Evolutionary conservation across 2,888 invertebrate genomes (phyloP).

Genomic region (Petrophora chlorosata): DNA sequence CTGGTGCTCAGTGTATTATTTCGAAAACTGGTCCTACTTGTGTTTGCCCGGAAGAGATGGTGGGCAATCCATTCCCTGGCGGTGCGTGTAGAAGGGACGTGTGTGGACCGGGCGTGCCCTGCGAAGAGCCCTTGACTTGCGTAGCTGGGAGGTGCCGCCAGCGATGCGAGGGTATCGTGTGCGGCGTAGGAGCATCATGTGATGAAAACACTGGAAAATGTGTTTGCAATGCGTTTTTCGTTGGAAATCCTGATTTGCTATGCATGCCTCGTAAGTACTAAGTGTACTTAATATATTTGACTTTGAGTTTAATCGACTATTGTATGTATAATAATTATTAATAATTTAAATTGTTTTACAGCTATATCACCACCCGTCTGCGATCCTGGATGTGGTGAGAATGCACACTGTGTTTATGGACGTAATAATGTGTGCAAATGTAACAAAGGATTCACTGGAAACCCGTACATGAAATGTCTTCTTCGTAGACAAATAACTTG

Average conservation of each 20-base stretch:
- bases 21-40: slow-evolving; percentile 94
- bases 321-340: not conserved
- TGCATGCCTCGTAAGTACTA: slow-evolving; percentile 97
- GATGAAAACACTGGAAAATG: slow-evolving; percentile 92
- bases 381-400: slow-evolving; percentile 90
- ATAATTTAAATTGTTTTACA: slow-evolving; percentile 64
- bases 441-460: slow-evolving; percentile 92
- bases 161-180: slow-evolving; percentile 93
- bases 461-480: slow-evolving; percentile 93
- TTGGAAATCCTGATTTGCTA: slow-evolving; percentile 94
- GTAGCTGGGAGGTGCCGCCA: slow-evolving; percentile 95
- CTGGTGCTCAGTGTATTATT: slow-evolving; percentile 93
- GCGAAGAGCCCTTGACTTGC: slow-evolving; percentile 91
- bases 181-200: slow-evolving; percentile 94
- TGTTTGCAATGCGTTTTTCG: slow-evolving; percentile 93
- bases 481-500: slow-evolving; percentile 88
- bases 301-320: no score
- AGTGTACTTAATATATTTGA: no score
- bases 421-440: slow-evolving; percentile 91
- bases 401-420: slow-evolving; percentile 95
- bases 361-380: slow-evolving; percentile 91
- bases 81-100: slow-evolving; percentile 92
- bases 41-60: slow-evolving; percentile 92
- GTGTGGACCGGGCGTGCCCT: slow-evolving; percentile 90
- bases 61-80: slow-evolving; percentile 96